Conservation (phyloP, 2,113 vertebrate genomes). For the Cyprinodon tularosa region DNA sequence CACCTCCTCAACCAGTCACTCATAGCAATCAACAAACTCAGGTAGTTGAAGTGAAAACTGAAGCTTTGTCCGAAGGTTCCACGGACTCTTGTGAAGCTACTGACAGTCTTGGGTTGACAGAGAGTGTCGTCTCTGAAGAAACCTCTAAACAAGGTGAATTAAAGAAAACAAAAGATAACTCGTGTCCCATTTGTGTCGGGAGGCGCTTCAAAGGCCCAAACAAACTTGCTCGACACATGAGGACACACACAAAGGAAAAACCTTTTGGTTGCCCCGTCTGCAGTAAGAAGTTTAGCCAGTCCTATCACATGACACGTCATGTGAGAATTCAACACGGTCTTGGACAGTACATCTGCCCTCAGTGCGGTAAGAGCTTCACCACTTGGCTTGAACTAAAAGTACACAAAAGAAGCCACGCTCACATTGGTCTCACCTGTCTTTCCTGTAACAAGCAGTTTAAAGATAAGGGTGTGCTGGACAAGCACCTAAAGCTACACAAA, state of each 20-base stretch:
- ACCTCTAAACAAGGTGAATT: constrained; percentile 2
- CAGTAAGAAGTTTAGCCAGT: constrained; percentile 63
- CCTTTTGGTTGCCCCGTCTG: constrained; percentile 68
- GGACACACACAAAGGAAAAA: constrained; percentile 72
- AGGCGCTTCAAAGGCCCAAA: constrained; percentile 56
- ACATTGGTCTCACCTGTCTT: constrained; percentile 47
- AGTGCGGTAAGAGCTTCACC: constrained; percentile 50
- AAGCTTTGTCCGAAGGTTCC: constrained; percentile 1
- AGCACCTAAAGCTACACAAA: constrained; percentile 57
- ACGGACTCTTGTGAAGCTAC: background rate
- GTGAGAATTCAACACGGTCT: constrained; percentile 58
- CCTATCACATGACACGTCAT: constrained; percentile 74
- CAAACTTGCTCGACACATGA: constrained; percentile 72
- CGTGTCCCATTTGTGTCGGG: constrained; percentile 59
- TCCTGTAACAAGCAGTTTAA: constrained; percentile 65
- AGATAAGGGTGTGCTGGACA: constrained; percentile 35
- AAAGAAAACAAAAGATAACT: constrained; percentile 31
- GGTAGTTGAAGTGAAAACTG: background rate
- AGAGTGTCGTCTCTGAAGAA: background rate
- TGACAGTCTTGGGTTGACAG: background rate
- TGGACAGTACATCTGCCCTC: constrained; percentile 57
- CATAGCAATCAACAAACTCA: background rate
- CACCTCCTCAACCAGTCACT: background rate
- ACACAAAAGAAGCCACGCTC: constrained; percentile 56
- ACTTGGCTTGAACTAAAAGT: constrained; percentile 61